Evolutionary conservation across 2,888 invertebrate genomes (phyloP).

Genomic region (Plebejus melissa): DNA sequence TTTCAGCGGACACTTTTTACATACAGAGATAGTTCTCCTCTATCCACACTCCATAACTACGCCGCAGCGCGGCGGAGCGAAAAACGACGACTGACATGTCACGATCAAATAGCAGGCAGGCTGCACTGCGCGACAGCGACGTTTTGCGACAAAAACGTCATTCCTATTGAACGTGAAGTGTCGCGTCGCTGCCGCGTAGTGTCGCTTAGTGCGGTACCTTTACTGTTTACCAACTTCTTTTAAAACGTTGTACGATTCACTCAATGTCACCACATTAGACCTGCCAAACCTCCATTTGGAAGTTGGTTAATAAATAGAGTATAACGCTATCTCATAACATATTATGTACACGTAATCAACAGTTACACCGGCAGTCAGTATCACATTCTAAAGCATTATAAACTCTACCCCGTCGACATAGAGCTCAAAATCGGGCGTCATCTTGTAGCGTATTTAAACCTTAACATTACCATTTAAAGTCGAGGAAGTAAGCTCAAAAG

Average conservation of each 20-base stretch:
- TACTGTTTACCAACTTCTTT: too few species aligned
- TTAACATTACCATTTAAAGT: slow-evolving; percentile 29
- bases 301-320: slow-evolving; percentile 29
- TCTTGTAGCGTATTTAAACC: slow-evolving; percentile 18
- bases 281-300: background rate
- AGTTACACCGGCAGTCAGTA: slow-evolving; percentile 26
- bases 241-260: background rate
- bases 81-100: too few species aligned
- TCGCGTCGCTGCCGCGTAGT: too few species aligned
- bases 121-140: too few species aligned
- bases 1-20: too few species aligned
- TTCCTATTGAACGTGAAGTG: too few species aligned
- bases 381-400: slow-evolving; percentile 23
- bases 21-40: too few species aligned
- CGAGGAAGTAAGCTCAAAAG: slow-evolving; percentile 34
- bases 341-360: slow-evolving; percentile 47
- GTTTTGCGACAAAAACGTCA: too few species aligned
- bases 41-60: too few species aligned
- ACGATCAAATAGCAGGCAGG: too few species aligned
- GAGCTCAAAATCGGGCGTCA: background rate
- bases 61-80: too few species aligned
- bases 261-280: background rate
- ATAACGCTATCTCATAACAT: slow-evolving; percentile 58
- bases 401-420: slow-evolving; percentile 14
- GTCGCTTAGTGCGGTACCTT: too few species aligned